Evolutionary conservation across 2,888 invertebrate genomes (phyloP).

Genomic region (Tenthredo distinguenda): DNA sequence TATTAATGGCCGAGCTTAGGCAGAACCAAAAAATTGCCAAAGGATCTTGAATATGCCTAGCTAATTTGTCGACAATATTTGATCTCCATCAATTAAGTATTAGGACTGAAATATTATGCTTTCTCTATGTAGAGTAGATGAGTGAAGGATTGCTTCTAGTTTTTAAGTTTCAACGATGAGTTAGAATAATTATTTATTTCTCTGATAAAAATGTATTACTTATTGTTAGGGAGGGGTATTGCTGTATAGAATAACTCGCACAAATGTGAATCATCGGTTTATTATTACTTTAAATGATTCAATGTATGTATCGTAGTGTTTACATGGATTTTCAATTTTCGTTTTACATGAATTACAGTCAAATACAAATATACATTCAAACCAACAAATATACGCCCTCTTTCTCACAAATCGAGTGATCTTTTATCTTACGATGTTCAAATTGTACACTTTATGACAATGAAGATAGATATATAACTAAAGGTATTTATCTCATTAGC

Average conservation of each 20-base stretch:
- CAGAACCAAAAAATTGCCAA: background rate
- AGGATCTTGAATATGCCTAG: background rate
- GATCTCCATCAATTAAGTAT: background rate
- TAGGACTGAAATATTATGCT: background rate
- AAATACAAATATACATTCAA: background rate
- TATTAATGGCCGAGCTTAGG: background rate
- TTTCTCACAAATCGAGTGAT: slow-evolving; percentile 24
- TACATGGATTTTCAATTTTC: slow-evolving; percentile 22
- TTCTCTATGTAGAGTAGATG: background rate
- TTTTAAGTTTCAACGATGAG: too few relatives aligned
- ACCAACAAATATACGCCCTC: slow-evolving; percentile 3
- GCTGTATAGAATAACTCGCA: background rate
- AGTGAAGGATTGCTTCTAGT: background rate
- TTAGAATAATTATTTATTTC: background rate
- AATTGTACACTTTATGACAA: background rate
- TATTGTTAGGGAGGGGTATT: background rate
- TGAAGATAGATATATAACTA: slow-evolving; percentile 11
- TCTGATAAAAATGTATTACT: background rate
- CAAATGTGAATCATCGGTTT: slow-evolving; percentile 46
- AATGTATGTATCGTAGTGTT: background rate
- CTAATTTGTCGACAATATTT: background rate
- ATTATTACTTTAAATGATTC: slow-evolving; percentile 46
- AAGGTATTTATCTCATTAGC: slow-evolving; percentile 11
- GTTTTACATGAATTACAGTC: slow-evolving; percentile 13
- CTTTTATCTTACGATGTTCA: slow-evolving; percentile 22